Evolutionary conservation across 2,888 invertebrate genomes (phyloP).

Genomic region (Anoncus sp.): DNA sequence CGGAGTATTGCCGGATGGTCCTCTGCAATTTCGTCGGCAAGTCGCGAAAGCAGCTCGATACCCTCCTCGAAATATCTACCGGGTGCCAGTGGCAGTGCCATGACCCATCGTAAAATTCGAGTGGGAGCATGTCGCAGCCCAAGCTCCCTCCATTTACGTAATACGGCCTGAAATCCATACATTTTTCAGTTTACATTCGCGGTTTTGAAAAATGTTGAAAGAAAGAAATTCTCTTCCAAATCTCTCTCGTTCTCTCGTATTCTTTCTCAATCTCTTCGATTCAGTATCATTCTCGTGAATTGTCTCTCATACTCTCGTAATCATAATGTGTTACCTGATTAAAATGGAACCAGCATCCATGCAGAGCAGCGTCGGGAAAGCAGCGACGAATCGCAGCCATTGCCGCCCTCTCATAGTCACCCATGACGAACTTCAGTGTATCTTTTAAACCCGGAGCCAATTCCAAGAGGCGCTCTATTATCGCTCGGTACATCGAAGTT

Average conservation of each 20-base stretch:
- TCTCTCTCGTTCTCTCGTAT: too few relatives aligned
- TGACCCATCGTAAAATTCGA: neutral
- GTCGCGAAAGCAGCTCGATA: neutral
- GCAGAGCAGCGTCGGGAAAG: conserved; percentile 45
- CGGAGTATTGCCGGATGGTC: too few relatives aligned
- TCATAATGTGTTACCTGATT: conserved; percentile 45
- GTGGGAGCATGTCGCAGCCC: neutral
- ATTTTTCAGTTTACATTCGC: too few relatives aligned
- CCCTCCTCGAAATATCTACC: conserved; percentile 9
- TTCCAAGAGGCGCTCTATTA: conserved; percentile 42
- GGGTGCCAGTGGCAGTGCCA: neutral
- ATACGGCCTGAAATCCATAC: neutral
- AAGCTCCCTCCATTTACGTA: conserved; percentile 1
- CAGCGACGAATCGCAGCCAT: conserved; percentile 40
- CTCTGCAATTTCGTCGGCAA: too few relatives aligned
- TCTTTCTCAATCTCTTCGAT: too few relatives aligned
- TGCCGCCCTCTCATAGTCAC: conserved; percentile 57
- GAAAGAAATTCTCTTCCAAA: too few relatives aligned
- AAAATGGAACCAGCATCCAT: conserved; percentile 64
- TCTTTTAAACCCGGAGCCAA: conserved; percentile 34
- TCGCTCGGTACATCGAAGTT: conserved; percentile 39
- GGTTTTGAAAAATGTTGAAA: too few relatives aligned
- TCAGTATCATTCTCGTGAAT: neutral
- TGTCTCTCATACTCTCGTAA: neutral
- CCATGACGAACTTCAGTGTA: conserved; percentile 38